Conservation (phyloP, 2,888 invertebrate genomes). For the Mimachlamys varia region DNA sequence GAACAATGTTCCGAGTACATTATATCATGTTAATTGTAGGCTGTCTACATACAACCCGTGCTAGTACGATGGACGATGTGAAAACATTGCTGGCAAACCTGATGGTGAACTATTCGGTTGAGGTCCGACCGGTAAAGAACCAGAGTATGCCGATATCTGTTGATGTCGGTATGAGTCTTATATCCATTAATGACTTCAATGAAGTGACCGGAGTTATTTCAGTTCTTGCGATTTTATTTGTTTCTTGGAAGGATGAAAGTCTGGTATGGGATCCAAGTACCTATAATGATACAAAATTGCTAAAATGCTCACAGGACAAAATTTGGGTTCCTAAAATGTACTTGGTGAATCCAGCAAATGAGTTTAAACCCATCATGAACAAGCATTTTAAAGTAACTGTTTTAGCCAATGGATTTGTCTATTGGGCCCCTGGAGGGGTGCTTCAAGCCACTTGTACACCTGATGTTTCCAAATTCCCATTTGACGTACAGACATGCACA, state of each 20-base stretch:
- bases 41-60: background rate
- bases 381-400: background rate
- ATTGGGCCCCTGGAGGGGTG: background rate
- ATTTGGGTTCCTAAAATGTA: constrained; percentile 13
- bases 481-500: background rate
- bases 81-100: background rate
- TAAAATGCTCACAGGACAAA: background rate
- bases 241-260: constrained; percentile 3
- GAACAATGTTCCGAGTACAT: background rate
- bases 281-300: background rate
- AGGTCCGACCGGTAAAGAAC: background rate
- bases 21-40: background rate
- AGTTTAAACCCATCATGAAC: background rate
- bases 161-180: background rate
- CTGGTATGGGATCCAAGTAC: background rate
- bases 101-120: background rate
- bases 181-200: constrained; percentile 1
- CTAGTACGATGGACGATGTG: background rate
- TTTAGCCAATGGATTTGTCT: background rate
- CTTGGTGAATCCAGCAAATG: background rate
- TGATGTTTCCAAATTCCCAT: background rate
- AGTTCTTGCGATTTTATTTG: background rate
- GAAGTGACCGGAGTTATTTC: constrained; percentile 25
- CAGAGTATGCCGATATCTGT: background rate
- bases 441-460: background rate